Evolutionary conservation across 2,888 invertebrate species (phyloP).

Genomic region (Apotomis betuletana): DNA sequence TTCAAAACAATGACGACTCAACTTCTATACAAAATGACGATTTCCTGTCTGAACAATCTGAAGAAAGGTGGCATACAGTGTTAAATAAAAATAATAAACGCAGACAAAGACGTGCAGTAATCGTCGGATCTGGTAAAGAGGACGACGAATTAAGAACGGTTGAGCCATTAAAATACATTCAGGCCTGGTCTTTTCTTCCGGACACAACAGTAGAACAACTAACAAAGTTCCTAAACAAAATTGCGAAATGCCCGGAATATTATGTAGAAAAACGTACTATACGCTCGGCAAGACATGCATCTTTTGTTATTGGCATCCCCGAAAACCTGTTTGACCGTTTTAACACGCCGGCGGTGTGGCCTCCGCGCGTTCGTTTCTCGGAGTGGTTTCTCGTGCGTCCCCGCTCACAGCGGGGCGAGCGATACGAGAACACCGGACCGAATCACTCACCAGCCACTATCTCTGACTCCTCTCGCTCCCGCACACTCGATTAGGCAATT

Average conservation of each 20-base stretch:
- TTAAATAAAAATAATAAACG: background rate
- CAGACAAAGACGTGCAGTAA: background rate
- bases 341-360: constrained; percentile 1
- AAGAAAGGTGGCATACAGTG: background rate
- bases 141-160: background rate
- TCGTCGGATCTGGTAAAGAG: background rate
- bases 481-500: too few species aligned
- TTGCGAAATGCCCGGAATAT: background rate
- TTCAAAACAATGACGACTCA: background rate
- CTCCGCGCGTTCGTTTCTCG: background rate
- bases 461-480: too few species aligned
- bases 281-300: background rate
- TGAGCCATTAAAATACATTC: background rate
- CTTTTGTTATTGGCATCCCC: background rate
- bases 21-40: background rate
- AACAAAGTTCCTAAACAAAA: background rate
- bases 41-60: background rate
- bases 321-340: background rate
- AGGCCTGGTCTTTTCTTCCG: background rate
- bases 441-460: too few species aligned
- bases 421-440: too few species aligned
- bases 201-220: background rate
- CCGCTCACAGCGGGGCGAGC: background rate
- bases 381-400: constrained; percentile 4
- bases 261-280: background rate